Conservation (phyloP, 1,140 invertebrate species). For the Bombus waltoni region DNA sequence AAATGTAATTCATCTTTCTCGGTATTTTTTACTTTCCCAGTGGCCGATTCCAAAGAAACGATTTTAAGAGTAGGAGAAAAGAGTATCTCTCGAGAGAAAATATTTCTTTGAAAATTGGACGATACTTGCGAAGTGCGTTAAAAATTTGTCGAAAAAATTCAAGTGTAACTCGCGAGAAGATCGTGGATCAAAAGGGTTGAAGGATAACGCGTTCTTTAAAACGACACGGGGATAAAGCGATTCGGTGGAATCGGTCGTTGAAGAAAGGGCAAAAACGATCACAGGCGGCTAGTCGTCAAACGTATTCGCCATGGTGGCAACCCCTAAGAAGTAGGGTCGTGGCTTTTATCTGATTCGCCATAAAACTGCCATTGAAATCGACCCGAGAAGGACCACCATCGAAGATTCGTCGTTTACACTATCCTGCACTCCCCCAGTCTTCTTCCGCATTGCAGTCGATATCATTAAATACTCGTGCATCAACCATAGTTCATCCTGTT, state of each 20-base stretch:
- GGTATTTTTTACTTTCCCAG: too few species aligned
- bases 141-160: too few species aligned
- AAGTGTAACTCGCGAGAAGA: background rate
- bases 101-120: background rate
- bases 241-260: conserved; percentile 50
- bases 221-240: conserved; percentile 45
- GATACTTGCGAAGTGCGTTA: background rate
- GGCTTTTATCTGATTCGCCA: conserved; percentile 68
- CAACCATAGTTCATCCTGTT: conserved; percentile 44
- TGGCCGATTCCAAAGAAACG: background rate
- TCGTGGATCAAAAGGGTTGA: conserved; percentile 42
- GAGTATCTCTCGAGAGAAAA: too few species aligned
- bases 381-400: conserved; percentile 30
- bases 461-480: conserved; percentile 70
- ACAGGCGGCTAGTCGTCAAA: conserved; percentile 52
- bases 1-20: background rate
- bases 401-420: conserved; percentile 54
- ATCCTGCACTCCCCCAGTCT: conserved; percentile 14
- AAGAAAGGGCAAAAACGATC: conserved; percentile 62
- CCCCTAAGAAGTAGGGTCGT: conserved; percentile 43
- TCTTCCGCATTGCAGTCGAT: conserved; percentile 48
- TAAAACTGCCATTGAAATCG: conserved; percentile 69
- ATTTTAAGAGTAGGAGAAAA: too few species aligned
- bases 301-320: conserved; percentile 62
- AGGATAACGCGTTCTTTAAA: conserved; percentile 42